Percentiles rank a stretch among this genome's conserved stretches.
Conservation (phyloP, 2,113 vertebrate species). For the Picathartes gymnocephalus region DNA sequence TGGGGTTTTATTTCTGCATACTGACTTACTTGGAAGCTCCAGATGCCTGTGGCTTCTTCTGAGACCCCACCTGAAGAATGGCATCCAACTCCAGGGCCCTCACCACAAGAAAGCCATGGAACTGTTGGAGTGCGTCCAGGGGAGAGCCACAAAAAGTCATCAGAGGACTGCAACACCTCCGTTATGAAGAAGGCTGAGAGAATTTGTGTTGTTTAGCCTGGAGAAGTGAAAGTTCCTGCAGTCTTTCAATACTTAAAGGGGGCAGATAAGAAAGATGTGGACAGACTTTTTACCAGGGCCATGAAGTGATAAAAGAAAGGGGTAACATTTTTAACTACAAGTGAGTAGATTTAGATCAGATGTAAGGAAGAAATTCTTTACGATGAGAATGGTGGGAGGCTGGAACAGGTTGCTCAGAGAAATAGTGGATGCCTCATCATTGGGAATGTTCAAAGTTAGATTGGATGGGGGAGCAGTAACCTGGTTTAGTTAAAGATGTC, state of each 20-base stretch:
- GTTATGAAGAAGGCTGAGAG: neutral
- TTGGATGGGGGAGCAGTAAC: neutral
- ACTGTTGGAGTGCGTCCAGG: neutral
- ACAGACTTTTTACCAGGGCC: neutral
- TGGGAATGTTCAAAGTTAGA: neutral
- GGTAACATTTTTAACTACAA: neutral
- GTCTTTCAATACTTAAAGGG: neutral
- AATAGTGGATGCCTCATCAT: neutral
- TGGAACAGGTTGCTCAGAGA: neutral
- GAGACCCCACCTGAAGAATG: rapidly evolving
- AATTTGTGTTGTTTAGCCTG: neutral
- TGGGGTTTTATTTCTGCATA: neutral
- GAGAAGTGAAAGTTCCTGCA: neutral
- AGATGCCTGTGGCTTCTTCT: neutral
- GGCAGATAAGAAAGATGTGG: neutral
- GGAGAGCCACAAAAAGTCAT: neutral
- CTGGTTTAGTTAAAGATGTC: neutral
- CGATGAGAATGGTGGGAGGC: neutral
- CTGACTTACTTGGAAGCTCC: neutral
- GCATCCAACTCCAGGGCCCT: neutral
- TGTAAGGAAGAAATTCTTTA: neutral
- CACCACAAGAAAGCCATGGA: neutral
- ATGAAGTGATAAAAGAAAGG: neutral
- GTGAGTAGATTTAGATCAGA: neutral
- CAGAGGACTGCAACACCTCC: neutral